Base-by-base conservation (phyloP, 2,888 invertebrate genomes). In the Augiades crinisus region DNA sequence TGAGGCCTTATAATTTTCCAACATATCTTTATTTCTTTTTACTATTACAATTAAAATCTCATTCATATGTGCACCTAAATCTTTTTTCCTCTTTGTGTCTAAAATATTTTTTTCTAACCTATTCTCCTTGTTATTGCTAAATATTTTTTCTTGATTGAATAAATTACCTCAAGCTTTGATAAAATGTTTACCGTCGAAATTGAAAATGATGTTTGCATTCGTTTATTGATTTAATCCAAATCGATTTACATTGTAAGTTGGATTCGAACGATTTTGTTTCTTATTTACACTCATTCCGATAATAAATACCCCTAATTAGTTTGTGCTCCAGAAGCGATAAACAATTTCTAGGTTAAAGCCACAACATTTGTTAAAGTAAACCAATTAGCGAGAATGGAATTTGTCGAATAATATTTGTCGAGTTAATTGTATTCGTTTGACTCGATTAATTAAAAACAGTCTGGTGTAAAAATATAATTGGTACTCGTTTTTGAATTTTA, bases 271-370 rank as follows among this genome's bases (percentile, higher is more conserved):
- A 45, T 43, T 44, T 51, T 44, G 50, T 45, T 50, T 51, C 51
- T 51, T 38, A 51, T 51, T 51, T 51, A 45, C 51, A 38, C 38
- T 51, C 44, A 21, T 38, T 51, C 38, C 44, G 19, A 36, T 51
- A 38, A 51, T 51, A 51, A 51, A 51, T 51, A 45, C n/a, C 22
- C 22, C 31, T 51, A 51, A 51, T 51, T 51, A 51, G 44, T 51
- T 51, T 38, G 44, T 44, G 31, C 44, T 51, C 31, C 51, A 51
- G 51, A 51, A 45, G 38, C 31, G 37, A 45, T 51, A 51, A 37
- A 45, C 40, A 52, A 34, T 52, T 46, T 46, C 24, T 46, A 34
- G 52, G 38, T 46, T 52, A 52, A 46, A 52, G 46, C 52, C 52
- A 40, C 52, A 45, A 33, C 45, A 45, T 52, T 24, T 30, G 50